phyloP scores from a whole-genome alignment of 2,113 vertebrate species.

The human region DNA sequence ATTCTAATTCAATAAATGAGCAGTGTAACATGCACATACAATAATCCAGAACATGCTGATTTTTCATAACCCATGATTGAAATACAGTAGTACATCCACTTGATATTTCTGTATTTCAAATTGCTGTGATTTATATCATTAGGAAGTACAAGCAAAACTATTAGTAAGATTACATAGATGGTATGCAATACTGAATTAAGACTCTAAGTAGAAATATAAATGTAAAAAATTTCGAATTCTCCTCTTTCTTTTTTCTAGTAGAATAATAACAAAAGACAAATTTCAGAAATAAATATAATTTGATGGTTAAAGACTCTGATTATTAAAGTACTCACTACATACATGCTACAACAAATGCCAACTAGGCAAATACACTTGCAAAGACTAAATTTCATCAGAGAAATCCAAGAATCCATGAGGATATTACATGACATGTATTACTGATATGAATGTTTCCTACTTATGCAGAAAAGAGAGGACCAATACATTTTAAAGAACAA shows the following conservation, averaged over 20 bases:
- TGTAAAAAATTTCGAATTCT: neutral
- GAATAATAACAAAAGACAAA: neutral
- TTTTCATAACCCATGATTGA: slow-evolving; percentile 26
- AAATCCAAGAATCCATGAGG: neutral
- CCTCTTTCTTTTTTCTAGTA: neutral
- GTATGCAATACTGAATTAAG: neutral
- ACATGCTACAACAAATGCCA: neutral
- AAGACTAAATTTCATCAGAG: neutral
- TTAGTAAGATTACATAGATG: neutral
- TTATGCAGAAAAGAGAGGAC: neutral
- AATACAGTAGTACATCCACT: neutral
- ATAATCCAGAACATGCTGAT: neutral
- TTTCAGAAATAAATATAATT: slow-evolving; percentile 41
- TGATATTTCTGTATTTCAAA: neutral
- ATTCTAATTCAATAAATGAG: neutral
- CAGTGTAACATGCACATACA: neutral
- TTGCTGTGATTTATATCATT: neutral
- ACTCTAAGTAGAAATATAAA: slow-evolving; percentile 3
- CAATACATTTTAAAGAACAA: neutral
- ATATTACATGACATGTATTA: neutral
- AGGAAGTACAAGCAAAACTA: slow-evolving; percentile 16
- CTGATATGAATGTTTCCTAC: slow-evolving; percentile 6
- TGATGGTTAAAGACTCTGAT: neutral
- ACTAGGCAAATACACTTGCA: neutral
- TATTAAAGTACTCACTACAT: neutral